phyloP scores from a whole-genome alignment of 2,797 vertebrate genomes.

The Selene dorsalis region DNA sequence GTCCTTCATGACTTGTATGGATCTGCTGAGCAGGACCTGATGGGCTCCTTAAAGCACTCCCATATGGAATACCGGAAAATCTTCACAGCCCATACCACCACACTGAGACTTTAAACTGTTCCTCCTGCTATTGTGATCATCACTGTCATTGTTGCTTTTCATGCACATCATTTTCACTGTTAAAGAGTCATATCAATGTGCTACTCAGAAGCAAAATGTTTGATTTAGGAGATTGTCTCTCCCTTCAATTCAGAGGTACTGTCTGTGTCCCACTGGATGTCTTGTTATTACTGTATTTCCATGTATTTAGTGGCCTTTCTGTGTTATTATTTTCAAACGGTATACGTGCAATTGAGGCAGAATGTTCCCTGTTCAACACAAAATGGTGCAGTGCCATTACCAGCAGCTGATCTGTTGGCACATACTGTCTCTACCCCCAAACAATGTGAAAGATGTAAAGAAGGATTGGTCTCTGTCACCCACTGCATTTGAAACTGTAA shows the following conservation, averaged over 20 bases:
- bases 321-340: slow-evolving; percentile 71
- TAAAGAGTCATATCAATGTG: slow-evolving; percentile 66
- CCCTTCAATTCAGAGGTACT: slow-evolving; percentile 74
- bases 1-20: slow-evolving; percentile 76
- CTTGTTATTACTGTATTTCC: slow-evolving; percentile 77
- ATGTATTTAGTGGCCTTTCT: slow-evolving; percentile 85
- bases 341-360: slow-evolving; percentile 81
- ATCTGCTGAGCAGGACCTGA: slow-evolving; percentile 75
- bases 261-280: slow-evolving; percentile 79
- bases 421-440: slow-evolving; percentile 75
- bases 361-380: slow-evolving; percentile 75
- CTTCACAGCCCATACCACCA: slow-evolving; percentile 73
- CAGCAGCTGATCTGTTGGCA: slow-evolving; percentile 78
- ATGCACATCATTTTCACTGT: slow-evolving; percentile 66
- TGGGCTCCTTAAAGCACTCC: slow-evolving; percentile 77
- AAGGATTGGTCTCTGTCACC: slow-evolving; percentile 60
- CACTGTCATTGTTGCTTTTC: slow-evolving; percentile 71
- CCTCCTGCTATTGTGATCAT: slow-evolving; percentile 77
- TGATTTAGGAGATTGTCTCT: slow-evolving; percentile 63
- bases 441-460: slow-evolving; percentile 79
- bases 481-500: slow-evolving; percentile 49
- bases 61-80: slow-evolving; percentile 81
- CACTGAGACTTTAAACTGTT: slow-evolving; percentile 82
- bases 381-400: slow-evolving; percentile 78
- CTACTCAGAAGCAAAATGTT: slow-evolving; percentile 68